Conservation (phyloP, 2,888 invertebrate genomes). For the Theretra japonica region DNA sequence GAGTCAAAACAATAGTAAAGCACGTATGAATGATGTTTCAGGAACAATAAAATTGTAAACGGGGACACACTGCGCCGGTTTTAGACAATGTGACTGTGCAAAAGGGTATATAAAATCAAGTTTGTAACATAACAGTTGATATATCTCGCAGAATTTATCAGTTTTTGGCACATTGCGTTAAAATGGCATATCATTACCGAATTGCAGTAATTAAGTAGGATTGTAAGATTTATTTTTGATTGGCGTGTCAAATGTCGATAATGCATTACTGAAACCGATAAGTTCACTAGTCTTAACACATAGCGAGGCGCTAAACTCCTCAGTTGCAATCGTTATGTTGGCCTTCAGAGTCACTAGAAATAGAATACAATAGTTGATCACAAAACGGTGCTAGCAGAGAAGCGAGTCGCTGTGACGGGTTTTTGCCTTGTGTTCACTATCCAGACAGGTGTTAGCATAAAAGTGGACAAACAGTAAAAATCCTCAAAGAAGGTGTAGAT, state of each 20-base stretch:
- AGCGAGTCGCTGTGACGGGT: neutral
- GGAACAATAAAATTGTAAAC: slow-evolving; percentile 22
- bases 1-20: neutral
- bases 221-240: neutral
- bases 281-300: neutral
- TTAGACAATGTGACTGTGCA: slow-evolving; percentile 10
- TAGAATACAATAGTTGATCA: slow-evolving; percentile 6
- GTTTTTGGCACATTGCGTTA: neutral
- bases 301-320: neutral
- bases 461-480: neutral
- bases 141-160: neutral
- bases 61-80: slow-evolving; percentile 12
- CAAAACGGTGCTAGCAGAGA: slow-evolving; percentile 3
- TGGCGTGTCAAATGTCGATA: neutral
- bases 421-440: neutral
- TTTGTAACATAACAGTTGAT: neutral
- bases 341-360: neutral
- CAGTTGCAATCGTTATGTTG: neutral
- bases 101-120: slow-evolving; percentile 14
- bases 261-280: neutral
- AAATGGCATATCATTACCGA: neutral
- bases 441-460: slow-evolving; percentile 6
- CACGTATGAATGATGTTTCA: slow-evolving; percentile 8
- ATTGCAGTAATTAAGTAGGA: neutral
- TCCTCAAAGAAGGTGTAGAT: neutral